Percentiles rank a stretch among this genome's conserved stretches.
Conservation (phyloP, 2,888 invertebrate genomes). For the Tortrix viridana region DNA sequence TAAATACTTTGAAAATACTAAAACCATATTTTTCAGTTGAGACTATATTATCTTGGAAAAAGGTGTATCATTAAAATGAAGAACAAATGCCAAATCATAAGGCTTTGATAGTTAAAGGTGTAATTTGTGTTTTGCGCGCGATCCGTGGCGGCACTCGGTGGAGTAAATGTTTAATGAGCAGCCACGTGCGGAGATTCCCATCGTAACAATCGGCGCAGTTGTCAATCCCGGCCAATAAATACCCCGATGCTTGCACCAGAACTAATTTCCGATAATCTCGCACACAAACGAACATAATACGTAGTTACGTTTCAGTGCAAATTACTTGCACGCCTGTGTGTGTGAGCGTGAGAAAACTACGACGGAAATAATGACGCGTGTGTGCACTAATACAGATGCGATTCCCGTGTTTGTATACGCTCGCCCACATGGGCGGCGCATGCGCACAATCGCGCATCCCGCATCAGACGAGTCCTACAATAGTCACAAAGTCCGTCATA, state of each 20-base stretch:
- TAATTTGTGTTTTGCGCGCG: constrained; percentile 68
- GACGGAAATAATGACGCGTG: constrained; percentile 67
- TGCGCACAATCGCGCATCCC: constrained; percentile 63
- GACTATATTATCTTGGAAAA: constrained; percentile 45
- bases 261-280: constrained; percentile 79
- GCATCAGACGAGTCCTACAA: constrained; percentile 70
- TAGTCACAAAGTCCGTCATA: constrained; percentile 71
- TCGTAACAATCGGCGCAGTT: constrained; percentile 68
- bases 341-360: constrained; percentile 82
- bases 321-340: constrained; percentile 67
- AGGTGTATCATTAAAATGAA: constrained; percentile 52
- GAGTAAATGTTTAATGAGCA: constrained; percentile 70
- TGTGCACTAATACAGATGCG: constrained; percentile 63
- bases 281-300: constrained; percentile 58
- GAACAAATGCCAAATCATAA: constrained; percentile 57
- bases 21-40: constrained; percentile 25
- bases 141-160: constrained; percentile 56
- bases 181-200: constrained; percentile 74
- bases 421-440: constrained; percentile 47
- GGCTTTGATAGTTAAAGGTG: constrained; percentile 50
- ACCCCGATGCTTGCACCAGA: constrained; percentile 69
- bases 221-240: constrained; percentile 76
- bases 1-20: constrained; percentile 17
- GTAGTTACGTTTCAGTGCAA: constrained; percentile 66
- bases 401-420: constrained; percentile 54